Evolutionary conservation across 2,888 invertebrate species (phyloP).

Genomic region (Hypolimnas misippus): DNA sequence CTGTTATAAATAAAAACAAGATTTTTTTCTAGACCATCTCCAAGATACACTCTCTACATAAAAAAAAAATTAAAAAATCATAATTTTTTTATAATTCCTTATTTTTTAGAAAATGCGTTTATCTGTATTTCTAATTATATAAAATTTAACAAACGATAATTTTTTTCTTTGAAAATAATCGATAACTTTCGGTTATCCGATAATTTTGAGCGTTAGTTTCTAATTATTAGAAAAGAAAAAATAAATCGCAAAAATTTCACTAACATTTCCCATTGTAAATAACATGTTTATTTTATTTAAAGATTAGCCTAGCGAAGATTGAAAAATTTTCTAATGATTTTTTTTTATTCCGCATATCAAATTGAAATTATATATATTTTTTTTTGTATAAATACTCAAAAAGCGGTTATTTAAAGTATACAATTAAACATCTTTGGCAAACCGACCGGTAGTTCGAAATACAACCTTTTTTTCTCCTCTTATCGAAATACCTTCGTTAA

Average conservation of each 20-base stretch:
- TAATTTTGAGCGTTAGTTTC: constrained; percentile 56
- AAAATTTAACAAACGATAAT: constrained; percentile 28
- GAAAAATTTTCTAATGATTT: constrained; percentile 31
- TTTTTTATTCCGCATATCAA: neutral
- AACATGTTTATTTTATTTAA: constrained; percentile 27
- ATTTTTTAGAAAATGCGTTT: constrained; percentile 10
- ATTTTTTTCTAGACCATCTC: neutral
- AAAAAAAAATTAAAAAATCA: constrained; percentile 1
- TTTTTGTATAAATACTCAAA: neutral
- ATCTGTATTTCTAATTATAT: constrained; percentile 9
- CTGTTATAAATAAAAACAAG: neutral
- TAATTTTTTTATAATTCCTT: constrained; percentile 6
- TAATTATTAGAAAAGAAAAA: constrained; percentile 39
- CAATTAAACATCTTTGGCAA: constrained; percentile 11
- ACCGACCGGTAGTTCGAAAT: constrained; percentile 2
- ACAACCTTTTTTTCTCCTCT: neutral
- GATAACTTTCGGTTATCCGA: constrained; percentile 21
- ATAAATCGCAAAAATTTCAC: constrained; percentile 25
- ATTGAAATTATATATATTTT: neutral
- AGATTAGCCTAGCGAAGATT: constrained; percentile 40
- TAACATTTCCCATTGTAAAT: constrained; percentile 24
- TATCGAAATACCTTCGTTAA: neutral
- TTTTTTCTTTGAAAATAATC: constrained; percentile 1
- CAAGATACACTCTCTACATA: neutral
- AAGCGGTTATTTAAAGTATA: neutral